These are phyloP conservation scores for Myotis brandtii DNA, from an alignment of 2,113 vertebrate genomes.

Conservation along the genomic window DNA sequence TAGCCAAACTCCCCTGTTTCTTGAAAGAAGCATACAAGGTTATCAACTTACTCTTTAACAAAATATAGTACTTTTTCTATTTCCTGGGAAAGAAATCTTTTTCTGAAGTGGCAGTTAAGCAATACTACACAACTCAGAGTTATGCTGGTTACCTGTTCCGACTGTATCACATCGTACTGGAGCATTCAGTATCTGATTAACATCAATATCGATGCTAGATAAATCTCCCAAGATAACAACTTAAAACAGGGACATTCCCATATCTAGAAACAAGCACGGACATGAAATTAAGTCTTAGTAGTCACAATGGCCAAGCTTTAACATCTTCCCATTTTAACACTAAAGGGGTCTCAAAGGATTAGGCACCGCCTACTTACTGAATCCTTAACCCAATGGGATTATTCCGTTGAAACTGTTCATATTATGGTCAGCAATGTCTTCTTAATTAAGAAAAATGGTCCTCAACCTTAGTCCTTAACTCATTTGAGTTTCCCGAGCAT, in stretches of 20 bases:
- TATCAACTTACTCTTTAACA: conserved; percentile 32
- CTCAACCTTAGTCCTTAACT: conserved; percentile 14
- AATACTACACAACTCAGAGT: conserved; percentile 14
- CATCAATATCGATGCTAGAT: background rate
- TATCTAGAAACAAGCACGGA: background rate
- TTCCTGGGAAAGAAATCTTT: conserved; percentile 40
- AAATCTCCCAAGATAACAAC: background rate
- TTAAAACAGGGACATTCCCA: conserved; percentile 11
- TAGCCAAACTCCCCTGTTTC: background rate
- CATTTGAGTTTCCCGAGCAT: background rate
- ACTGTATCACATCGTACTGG: background rate
- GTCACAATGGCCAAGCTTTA: background rate
- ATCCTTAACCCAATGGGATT: background rate
- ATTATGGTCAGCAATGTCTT: background rate
- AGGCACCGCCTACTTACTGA: background rate
- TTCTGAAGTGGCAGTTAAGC: conserved; percentile 39
- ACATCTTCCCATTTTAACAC: background rate
- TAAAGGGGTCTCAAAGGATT: background rate
- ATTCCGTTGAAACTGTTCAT: background rate
- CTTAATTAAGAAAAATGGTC: background rate
- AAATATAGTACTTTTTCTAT: background rate
- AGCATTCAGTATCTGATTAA: conserved; percentile 29
- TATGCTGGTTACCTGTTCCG: background rate
- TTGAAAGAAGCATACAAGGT: background rate
- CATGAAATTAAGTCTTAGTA: background rate